Percentiles rank a stretch among this genome's conserved stretches.
phyloP scores from a whole-genome alignment of 2,888 invertebrate species.

The Diloba caeruleocephala region DNA sequence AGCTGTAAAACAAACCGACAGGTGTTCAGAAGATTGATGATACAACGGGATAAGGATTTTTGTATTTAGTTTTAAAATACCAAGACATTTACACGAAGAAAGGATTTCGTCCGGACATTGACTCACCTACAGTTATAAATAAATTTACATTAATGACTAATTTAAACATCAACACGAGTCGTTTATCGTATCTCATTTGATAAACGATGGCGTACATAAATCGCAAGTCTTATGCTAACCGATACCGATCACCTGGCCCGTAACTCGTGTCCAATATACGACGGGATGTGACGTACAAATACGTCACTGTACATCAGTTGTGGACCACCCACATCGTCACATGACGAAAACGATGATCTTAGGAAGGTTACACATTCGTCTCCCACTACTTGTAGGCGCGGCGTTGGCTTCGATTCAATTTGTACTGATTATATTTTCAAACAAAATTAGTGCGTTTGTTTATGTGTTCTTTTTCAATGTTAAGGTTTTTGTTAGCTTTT shows the following conservation, averaged over 20 bases:
- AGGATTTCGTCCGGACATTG: constrained; percentile 21
- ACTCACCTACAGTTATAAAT: constrained; percentile 24
- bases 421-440: constrained; percentile 39
- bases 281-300: constrained; percentile 42
- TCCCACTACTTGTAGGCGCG: constrained; percentile 18
- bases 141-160: constrained; percentile 18
- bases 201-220: constrained; percentile 32
- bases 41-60: too few species aligned
- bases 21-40: too few species aligned
- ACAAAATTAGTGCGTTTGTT: constrained; percentile 36
- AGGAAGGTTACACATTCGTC: constrained; percentile 58
- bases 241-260: constrained; percentile 4
- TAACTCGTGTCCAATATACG: constrained; percentile 28
- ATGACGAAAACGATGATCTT: constrained; percentile 63
- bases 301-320: constrained; percentile 54
- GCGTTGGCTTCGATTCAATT: constrained; percentile 45
- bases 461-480: constrained; percentile 15
- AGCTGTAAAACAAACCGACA: too few species aligned
- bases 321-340: constrained; percentile 77
- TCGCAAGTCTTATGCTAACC: constrained; percentile 1
- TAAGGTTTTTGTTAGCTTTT: constrained; percentile 1
- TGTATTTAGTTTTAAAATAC: constrained; percentile 22
- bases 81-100: constrained; percentile 1
- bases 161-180: constrained; percentile 19
- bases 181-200: constrained; percentile 7